Base-by-base conservation (phyloP, 1,140 invertebrate species). In the Olivierus martensii region DNA sequence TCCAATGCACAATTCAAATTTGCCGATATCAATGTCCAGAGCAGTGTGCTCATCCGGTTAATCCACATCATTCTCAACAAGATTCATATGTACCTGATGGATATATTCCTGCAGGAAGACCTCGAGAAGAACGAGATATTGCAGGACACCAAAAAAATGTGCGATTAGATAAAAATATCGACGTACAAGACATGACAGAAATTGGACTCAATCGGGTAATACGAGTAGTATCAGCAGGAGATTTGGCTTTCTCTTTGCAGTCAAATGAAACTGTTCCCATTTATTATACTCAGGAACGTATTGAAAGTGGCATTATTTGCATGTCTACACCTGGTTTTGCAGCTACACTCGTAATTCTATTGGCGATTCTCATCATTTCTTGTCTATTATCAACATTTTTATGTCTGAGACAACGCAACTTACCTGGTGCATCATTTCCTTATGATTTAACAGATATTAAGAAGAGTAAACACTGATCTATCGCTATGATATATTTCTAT, bases 271-370 rank as follows among this genome's bases (percentile, higher is more conserved):
- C 18, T 17, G 21, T n/a, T 12, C 36, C 17, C n/a, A 18, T 36
- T 36, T n/a, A 37, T 44, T 7, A 11, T 15, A 11, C 34, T 19
- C 42, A 46, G 7, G 15, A 49, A 50, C 43, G 6, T 15, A 47
- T 46, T n/a, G 45, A 54, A 21, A 53, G 42, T 28, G 78, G 79
- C 15, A 72, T 87, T 56, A 87, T 93, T 49, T 93, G 88, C 67
- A 90, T 93, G 85, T 91, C 88, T 1, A 89, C 87, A 3, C 82
- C 85, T 12, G 85, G 87, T 1, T 92, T 92, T 64, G 82, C 86
- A 28, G 81, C 85, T 9, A 87, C 85, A 12, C 71, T 92, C 9
- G 76, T 88, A 21, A 75, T 90, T 11, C 73, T 92, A 7, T 71
- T 91, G 21, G 79, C 77, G 41, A 81, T 89, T 44, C 70, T 92